Conservation (phyloP, 1,140 invertebrate species). For the Gonioctena quinquepunctata region DNA sequence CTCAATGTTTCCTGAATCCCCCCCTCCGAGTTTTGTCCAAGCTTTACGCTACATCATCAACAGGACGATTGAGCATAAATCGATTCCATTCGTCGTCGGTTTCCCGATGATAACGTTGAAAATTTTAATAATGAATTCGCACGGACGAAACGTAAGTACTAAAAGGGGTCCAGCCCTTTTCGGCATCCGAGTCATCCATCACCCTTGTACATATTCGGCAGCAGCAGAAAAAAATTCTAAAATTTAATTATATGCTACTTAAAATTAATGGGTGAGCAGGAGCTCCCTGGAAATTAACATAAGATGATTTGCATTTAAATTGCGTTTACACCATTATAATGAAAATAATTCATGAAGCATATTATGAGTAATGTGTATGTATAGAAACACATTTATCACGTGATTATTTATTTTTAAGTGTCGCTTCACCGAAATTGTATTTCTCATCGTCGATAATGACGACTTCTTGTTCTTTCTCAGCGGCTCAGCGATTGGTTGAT, state of each 20-base stretch:
- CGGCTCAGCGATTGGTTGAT: neutral
- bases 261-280: conserved; percentile 54
- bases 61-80: too few species aligned
- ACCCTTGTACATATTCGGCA: conserved; percentile 31
- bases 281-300: conserved; percentile 53
- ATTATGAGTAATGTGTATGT: conserved; percentile 25
- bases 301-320: conserved; percentile 57
- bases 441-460: neutral
- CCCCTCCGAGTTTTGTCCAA: too few species aligned
- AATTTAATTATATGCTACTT: conserved; percentile 57
- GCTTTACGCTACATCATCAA: too few species aligned
- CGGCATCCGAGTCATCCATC: neutral
- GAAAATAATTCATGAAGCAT: conserved; percentile 49
- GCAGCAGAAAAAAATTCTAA: conserved; percentile 52
- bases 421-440: conserved; percentile 8
- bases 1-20: too few species aligned
- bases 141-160: neutral
- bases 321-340: conserved; percentile 55
- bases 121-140: conserved; percentile 3
- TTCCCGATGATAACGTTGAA: neutral
- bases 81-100: neutral
- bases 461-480: neutral
- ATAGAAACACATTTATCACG: conserved; percentile 25
- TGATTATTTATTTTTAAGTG: conserved; percentile 22
- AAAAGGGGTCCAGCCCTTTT: neutral